Base-by-base conservation (phyloP, 1,140 invertebrate genomes). In the Choristoneura fumiferana region DNA sequence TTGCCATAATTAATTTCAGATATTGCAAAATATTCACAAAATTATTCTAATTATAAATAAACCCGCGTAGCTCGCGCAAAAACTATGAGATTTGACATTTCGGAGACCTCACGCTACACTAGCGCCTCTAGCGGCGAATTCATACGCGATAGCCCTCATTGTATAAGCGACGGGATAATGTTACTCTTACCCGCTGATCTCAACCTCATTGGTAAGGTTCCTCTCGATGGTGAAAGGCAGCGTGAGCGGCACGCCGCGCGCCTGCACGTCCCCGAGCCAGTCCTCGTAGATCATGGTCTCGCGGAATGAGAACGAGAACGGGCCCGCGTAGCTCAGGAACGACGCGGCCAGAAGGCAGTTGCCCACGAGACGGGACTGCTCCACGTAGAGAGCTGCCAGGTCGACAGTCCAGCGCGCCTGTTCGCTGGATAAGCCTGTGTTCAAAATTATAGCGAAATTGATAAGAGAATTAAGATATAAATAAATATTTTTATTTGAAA, bases 241-340 rank as follows among this genome's bases (percentile, higher is more conserved):
- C 6, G 93, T 92, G 10, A 96, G 68, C 0, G 96, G 95, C 55
- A 98, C 94, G 5, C 92, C 87, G 65, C 91, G 91, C 8, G 92
- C 83, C 13, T 88, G 45, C 0, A 97, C 83, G 76, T 95, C 94
- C 8, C 22, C 91, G 89, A 93, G 82, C 96, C 96, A 98, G 70
- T 96, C 92, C 4, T 93, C 90, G 65, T 96, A 96, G 2, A 98
- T 86, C 93, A 98, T 95, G 18, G 94, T 90, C 62, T 92, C 92
- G 38, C 97, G 91, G 73, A 95, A 97, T 66, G 97, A 96, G 86
- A 93, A 96, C 6, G 93, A 95, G 73, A 98, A 98, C 1, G 96
- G 95, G 0, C 95, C 95, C 0, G 94, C 92, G 72, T 98, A 98
- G 37, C 93, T 93, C 1, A 98, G 81, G 86, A 98, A 98, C 0